Evolutionary conservation across 2,113 vertebrate genomes (phyloP).

Genomic region (Rostratula benghalensis): DNA sequence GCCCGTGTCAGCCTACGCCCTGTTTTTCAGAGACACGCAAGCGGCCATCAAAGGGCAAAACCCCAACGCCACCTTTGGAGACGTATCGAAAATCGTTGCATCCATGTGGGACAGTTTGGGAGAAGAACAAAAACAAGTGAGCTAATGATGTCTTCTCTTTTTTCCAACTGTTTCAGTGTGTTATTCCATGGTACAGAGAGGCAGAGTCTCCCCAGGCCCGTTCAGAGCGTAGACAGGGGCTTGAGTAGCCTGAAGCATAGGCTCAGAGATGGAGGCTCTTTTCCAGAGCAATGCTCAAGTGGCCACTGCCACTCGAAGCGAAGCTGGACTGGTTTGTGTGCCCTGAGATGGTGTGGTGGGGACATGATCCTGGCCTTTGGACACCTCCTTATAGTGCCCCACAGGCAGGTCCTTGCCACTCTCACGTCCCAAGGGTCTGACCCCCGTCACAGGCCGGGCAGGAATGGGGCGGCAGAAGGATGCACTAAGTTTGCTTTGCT

Average conservation of each 20-base stretch:
- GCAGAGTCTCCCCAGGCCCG: not conserved
- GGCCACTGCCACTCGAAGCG: not conserved
- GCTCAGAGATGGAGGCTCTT: not conserved
- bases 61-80: conserved; percentile 96
- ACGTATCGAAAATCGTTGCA: conserved; percentile 97
- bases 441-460: accelerated
- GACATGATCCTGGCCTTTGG: not conserved
- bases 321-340: not conserved
- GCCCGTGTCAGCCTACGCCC: conserved; percentile 94
- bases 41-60: conserved; percentile 98
- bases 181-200: accelerated
- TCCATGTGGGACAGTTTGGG: conserved; percentile 98
- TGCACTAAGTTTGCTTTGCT: not conserved
- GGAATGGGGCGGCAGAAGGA: not conserved
- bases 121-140: conserved; percentile 97
- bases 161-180: not conserved
- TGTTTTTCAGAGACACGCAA: conserved; percentile 98
- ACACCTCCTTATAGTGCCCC: not conserved
- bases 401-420: not conserved
- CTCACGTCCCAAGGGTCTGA: accelerated
- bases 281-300: not conserved
- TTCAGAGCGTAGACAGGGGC: not conserved
- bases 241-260: not conserved
- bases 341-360: accelerated
- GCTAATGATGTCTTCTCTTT: not conserved